Base-by-base conservation (phyloP, 2,113 vertebrate genomes). In the Dasyornis broadbenti region DNA sequence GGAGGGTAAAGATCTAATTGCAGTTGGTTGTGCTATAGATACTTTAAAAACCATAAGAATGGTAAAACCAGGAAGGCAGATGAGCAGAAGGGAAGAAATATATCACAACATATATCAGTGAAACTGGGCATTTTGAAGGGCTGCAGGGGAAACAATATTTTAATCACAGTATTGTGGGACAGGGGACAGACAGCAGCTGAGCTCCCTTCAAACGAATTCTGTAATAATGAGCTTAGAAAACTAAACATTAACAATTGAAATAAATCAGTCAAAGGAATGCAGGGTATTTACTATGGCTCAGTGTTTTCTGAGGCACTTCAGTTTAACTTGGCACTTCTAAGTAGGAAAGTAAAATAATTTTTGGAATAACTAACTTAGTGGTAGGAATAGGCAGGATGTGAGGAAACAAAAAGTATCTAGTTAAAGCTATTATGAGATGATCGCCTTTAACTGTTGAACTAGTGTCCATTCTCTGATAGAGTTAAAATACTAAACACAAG, bases 1-100 rank as follows among this genome's bases (percentile, higher is more conserved):
- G 68, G 68, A 93, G 39, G 72, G 50, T 69, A 85, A 97, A 80
- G 79, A 89, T 90, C 80, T 96, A 78, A 86, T 78, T 89, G 82
- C 60, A 92, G 76, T 53, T 90, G 68, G 80, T 93, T 82, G 42
- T 82, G 54, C 47, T 92, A 24, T 33, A 91, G 88, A 76, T 82
- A 68, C 68, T 72, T 14, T 50, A 92, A 94, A 92, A 88, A 60
- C 14, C 10, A 6, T 63, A 87, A 73, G 71, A 88, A 94, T 22
- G 30, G 61, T 71, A 87, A 91, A 84, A 86, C 39, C 49, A 89
- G 65, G 84, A 86, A 88, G 35, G 35, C 76, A 77, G 54, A 92
- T 50, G 63, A 96, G 68, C 68, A 83, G 82, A 92, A 90, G 24
- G 17, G 30, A 78, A 10, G 35, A 19, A 70, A 47, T 78, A 57